Evolutionary conservation across 2,888 invertebrate species (phyloP).

Genomic region (Ptychoptera albimana): DNA sequence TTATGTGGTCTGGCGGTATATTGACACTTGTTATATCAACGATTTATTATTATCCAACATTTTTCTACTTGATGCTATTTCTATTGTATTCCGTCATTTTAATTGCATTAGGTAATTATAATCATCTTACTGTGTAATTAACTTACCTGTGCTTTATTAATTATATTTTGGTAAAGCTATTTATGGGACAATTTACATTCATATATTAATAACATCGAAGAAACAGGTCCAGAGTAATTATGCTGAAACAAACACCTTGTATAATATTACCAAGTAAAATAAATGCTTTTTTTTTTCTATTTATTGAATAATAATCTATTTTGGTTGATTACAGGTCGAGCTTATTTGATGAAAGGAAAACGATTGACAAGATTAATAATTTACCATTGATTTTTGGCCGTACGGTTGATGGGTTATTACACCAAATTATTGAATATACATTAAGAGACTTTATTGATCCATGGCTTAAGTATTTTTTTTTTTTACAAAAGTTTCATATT

Average conservation of each 20-base stretch:
- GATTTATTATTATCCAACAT: constrained; percentile 29
- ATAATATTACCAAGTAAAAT: not conserved
- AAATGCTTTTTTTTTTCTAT: not conserved
- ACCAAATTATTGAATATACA: constrained; percentile 65
- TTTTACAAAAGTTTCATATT: too few species aligned
- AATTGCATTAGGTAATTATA: constrained; percentile 22
- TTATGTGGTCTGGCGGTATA: constrained; percentile 11
- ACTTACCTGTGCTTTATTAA: constrained; percentile 7
- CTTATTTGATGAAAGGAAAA: constrained; percentile 29
- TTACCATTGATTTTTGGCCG: constrained; percentile 68
- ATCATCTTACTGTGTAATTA: too few species aligned
- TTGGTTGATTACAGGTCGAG: constrained; percentile 17
- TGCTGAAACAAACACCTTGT: not conserved
- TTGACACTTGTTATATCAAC: constrained; percentile 22
- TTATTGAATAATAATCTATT: not conserved
- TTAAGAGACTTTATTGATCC: constrained; percentile 62
- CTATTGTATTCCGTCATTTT: constrained; percentile 25
- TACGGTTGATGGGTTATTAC: constrained; percentile 68
- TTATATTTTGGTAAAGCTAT: constrained; percentile 21
- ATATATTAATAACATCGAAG: constrained; percentile 26
- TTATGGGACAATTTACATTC: constrained; percentile 26
- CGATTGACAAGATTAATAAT: constrained; percentile 34
- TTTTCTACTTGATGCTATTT: constrained; percentile 28
- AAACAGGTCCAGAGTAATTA: constrained; percentile 18
- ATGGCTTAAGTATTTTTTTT: constrained; percentile 55